These are phyloP conservation scores for Antennarius striatus DNA, from an alignment of 2,113 vertebrate genomes.

Conservation along the genomic window DNA sequence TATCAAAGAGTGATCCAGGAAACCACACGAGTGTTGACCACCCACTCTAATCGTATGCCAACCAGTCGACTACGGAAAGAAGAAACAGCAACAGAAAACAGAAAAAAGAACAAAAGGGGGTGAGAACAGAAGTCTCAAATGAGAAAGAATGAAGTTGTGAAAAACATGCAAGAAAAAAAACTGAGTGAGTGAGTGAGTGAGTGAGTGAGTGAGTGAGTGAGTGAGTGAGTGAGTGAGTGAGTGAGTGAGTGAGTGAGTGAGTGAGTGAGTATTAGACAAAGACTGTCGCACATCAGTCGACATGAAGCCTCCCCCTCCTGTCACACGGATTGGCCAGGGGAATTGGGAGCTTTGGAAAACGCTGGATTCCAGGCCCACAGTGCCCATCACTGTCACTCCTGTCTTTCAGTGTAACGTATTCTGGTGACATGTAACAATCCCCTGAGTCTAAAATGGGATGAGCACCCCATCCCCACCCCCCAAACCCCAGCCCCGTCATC, in stretches of 20 bases:
- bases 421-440: constrained; percentile 61
- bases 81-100: constrained; percentile 6
- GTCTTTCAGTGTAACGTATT: constrained; percentile 50
- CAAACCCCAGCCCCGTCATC: constrained; percentile 14
- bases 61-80: constrained; percentile 16
- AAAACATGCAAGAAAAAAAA: not conserved
- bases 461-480: constrained; percentile 14
- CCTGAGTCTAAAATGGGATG: constrained; percentile 45
- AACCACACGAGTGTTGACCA: constrained; percentile 45
- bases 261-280: constrained; percentile 35
- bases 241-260: constrained; percentile 23
- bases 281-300: constrained; percentile 58
- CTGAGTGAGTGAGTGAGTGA: not conserved
- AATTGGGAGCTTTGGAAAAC: constrained; percentile 57
- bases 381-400: constrained; percentile 73
- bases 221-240: constrained; percentile 8
- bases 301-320: constrained; percentile 68
- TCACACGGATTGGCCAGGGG: constrained; percentile 64
- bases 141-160: not conserved
- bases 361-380: constrained; percentile 51
- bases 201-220: not conserved
- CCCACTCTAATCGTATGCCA: constrained; percentile 42
- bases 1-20: constrained; percentile 53
- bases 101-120: not conserved
- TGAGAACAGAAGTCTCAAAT: constrained; percentile 4